Evolutionary conservation across 2,888 invertebrate species (phyloP).

Genomic region (Synanthedon myopaeformis): DNA sequence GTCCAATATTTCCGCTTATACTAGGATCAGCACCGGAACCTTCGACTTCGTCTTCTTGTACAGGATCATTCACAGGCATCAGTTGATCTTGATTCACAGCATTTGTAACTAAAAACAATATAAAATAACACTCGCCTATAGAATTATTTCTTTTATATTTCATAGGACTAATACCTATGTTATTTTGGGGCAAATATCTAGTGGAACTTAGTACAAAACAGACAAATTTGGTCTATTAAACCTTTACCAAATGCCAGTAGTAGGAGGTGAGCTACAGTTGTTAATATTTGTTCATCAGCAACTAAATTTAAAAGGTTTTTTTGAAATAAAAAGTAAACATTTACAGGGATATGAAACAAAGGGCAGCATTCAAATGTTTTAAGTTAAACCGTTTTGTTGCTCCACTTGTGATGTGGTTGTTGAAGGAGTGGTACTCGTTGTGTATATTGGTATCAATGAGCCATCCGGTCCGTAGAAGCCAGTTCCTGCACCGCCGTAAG

Average conservation of each 20-base stretch:
- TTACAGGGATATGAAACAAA: neutral
- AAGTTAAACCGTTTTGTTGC: constrained; percentile 11
- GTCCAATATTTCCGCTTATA: constrained; percentile 15
- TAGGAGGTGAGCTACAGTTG: too few relatives aligned
- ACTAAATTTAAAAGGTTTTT: too few relatives aligned
- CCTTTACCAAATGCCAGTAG: too few relatives aligned
- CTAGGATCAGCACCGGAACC: constrained; percentile 68
- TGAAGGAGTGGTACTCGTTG: constrained; percentile 1
- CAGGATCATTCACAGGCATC: constrained; percentile 19
- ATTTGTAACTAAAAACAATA: constrained; percentile 1
- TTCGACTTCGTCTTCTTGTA: constrained; percentile 49
- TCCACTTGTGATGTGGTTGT: constrained; percentile 9
- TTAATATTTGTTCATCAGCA: too few relatives aligned
- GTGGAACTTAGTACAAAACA: neutral
- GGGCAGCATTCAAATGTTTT: constrained; percentile 15
- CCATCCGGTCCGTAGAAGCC: constrained; percentile 33
- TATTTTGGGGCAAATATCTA: neutral
- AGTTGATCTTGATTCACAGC: constrained; percentile 12
- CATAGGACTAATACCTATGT: neutral
- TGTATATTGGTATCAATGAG: constrained; percentile 9
- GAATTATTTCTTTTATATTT: neutral
- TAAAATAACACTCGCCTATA: neutral
- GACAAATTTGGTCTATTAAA: too few relatives aligned
- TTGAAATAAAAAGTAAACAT: too few relatives aligned
- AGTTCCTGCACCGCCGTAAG: constrained; percentile 22